phyloP scores from a whole-genome alignment of 2,888 invertebrate species.

The Lepeophtheirus nordmannii region DNA sequence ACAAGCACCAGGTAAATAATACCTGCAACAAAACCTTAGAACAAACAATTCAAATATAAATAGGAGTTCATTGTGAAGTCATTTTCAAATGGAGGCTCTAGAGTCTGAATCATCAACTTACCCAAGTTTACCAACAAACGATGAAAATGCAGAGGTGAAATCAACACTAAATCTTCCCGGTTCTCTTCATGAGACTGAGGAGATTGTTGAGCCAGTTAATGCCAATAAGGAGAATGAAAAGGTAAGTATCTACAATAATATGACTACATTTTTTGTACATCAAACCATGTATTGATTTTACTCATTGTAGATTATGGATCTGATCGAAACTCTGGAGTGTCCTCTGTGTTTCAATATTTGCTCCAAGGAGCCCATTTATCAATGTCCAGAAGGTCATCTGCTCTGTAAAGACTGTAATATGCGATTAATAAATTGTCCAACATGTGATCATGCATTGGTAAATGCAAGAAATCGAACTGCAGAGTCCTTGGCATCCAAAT shows the following conservation, averaged over 20 bases:
- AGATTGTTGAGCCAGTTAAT: not conserved
- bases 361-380: constrained; percentile 18
- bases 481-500: constrained; percentile 17
- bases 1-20: no score
- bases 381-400: constrained; percentile 24
- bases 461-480: constrained; percentile 23
- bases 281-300: not conserved
- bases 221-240: not conserved
- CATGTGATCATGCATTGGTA: constrained; percentile 22
- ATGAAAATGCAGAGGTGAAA: no score
- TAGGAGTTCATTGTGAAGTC: no score
- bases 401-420: constrained; percentile 16
- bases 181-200: not conserved
- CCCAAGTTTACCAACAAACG: no score
- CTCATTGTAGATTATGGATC: constrained; percentile 5
- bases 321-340: constrained; percentile 23
- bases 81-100: no score
- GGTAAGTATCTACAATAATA: not conserved
- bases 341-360: constrained; percentile 22
- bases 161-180: not conserved
- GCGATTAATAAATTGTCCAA: constrained; percentile 15
- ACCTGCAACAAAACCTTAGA: no score
- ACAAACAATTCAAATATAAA: no score
- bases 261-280: no score
- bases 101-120: no score